Base-by-base conservation (phyloP, 2,888 invertebrate genomes). In the Pterostichus niger region DNA sequence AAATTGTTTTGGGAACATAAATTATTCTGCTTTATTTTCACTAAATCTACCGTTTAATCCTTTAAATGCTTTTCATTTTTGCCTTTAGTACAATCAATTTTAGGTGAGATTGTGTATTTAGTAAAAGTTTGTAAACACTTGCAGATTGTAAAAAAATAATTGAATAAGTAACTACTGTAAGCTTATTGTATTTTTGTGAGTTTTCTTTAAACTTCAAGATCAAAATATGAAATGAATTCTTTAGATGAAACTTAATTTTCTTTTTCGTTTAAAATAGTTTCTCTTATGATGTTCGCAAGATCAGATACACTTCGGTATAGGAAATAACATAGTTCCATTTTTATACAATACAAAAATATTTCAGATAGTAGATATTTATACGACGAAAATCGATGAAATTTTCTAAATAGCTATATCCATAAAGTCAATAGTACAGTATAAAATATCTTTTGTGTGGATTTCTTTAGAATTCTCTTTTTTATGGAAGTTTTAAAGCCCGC, bases 391-490 rank as follows among this genome's bases (percentile, higher is more conserved):
- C 78, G 78, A 61, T 61, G 31, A 44, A 59, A 78, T 59, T 77
- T 76, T 59, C 40, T 35, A 56, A 77, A 56, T 61, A 59, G 59
- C 52, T 40, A 78, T 78, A 31, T 59, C 46, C 61, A 78, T 61
- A 56, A 77, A 77, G 77, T 54, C 77, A 77, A 56, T 56, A 56
- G 40, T n/a, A 56, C 31, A 35, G 52, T 52, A 77, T 77, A 77
- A 77, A 77, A 77, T 56, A 15, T 35, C 78, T 78, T 78, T 78
- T 78, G 61, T 78, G 61, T 61, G n/a, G 76, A 35, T 6, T 78
- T 44, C 78, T 78, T 40, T 78, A 17, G 78, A 78, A 78, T 78
- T 78, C 15, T 73, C 73, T 44, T 77, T 56, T 78, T 78, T 78
- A 78, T 78, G 44, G 78, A 75, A 61, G 78, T 78, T 78, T 46